These are phyloP conservation scores for Xiphorhynchus elegans DNA, from an alignment of 2,113 vertebrate genomes.

Conservation along the genomic window DNA sequence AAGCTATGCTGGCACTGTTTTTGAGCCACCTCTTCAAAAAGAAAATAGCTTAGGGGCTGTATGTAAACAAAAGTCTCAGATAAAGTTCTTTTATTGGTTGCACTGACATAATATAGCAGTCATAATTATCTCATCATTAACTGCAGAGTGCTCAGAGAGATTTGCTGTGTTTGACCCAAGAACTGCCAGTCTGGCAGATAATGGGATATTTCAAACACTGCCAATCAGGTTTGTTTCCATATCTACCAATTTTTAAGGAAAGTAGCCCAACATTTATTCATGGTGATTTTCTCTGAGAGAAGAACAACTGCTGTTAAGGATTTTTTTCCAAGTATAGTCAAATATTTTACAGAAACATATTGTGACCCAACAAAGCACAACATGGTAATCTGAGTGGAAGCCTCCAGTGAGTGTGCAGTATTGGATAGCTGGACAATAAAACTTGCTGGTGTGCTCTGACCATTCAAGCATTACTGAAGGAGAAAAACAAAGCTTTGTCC, in stretches of 20 bases:
- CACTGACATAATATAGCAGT: neutral
- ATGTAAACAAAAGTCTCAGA: neutral
- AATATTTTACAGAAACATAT: neutral
- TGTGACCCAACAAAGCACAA: neutral
- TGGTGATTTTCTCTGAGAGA: neutral
- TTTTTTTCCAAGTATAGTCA: neutral
- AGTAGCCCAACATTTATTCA: neutral
- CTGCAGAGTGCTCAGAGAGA: neutral
- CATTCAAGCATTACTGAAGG: neutral
- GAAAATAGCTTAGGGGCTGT: neutral
- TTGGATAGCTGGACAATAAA: neutral
- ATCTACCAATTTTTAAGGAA: neutral
- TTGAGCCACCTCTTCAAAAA: neutral
- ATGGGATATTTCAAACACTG: neutral
- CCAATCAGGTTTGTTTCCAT: neutral
- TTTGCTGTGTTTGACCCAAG: neutral
- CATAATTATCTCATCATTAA: neutral
- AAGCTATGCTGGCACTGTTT: neutral
- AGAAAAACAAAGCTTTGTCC: neutral
- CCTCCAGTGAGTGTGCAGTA: rapidly evolving
- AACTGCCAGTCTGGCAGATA: neutral
- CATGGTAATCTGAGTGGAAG: neutral
- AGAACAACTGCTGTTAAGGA: neutral
- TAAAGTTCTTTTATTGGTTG: neutral
- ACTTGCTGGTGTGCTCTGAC: neutral